Evolutionary conservation across 2,888 invertebrate genomes (phyloP), one percentile per base, ranked within the genome.

Genomic region (Meloe dianella): DNA sequence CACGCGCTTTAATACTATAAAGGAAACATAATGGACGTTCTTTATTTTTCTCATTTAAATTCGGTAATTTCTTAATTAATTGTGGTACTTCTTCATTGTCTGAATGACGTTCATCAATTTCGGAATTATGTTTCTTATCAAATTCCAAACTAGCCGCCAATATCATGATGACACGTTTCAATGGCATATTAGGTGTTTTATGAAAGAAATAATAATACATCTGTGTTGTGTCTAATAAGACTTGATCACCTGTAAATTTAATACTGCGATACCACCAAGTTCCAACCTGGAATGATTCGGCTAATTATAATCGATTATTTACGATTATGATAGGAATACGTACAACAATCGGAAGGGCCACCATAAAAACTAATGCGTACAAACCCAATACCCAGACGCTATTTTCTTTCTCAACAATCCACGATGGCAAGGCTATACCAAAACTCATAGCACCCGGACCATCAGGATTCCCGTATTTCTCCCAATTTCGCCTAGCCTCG

Each of bases 181-280:
- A 85, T 61, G 94, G 91, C 95, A 98, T 98, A 70, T 93, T 92
- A 0, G 97, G 96, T 8, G 97, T 97, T 86, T 97, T 97, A 80
- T 96, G 93, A 82, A 98, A 94, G 84, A 96, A 98, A 81, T 92
- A 95, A 82, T 94, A 96, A 84, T 97, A 99, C 87, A 98, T 90
- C 82, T 96, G 93, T 7, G 97, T 95, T n/a, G 99, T 99, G 80
- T 97, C 96, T 67, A 99, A 85, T 14, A 99, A 86, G 1, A 98
- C 97, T 87, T 97, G 95, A 83, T 99, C 98, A 68, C 97, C 97
- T 64, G 97, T 97, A 85, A 94, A 99, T 76, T 95, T 92, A 75
- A 98, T 98, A 67, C 97, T 97, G 67, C 95, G 90, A 84, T 98
- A 98, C 99, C 99, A 99, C 99, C 99, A 99, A 75, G 94, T 94